Conservation (phyloP, 2,113 vertebrate genomes). For the Hippocampus mohnikei region DNA sequence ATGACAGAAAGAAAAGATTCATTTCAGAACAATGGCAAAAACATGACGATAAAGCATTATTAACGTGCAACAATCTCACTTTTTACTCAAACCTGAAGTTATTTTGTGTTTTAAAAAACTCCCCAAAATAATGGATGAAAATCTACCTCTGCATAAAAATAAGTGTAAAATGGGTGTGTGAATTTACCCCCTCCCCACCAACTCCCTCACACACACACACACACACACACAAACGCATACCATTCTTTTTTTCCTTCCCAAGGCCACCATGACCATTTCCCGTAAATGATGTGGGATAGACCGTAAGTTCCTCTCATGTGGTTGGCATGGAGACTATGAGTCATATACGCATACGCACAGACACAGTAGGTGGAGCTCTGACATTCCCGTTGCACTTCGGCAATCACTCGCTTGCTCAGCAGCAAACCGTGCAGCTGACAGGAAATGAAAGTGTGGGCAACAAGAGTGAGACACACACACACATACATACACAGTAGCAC, state of each 20-base stretch:
- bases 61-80: background rate
- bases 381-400: constrained; percentile 37
- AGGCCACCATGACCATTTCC: constrained; percentile 52
- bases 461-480: background rate
- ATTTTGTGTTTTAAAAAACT: no score
- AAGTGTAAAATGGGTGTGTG: no score
- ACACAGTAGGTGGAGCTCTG: constrained; percentile 29
- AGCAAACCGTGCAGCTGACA: constrained; percentile 4
- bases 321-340: constrained; percentile 56
- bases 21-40: background rate
- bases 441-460: background rate
- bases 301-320: constrained; percentile 10
- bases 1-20: constrained; percentile 10
- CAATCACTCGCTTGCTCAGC: background rate
- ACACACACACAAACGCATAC: background rate
- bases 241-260: constrained; percentile 1
- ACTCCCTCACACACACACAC: background rate
- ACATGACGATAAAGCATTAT: background rate
- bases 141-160: background rate
- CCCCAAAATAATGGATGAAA: background rate
- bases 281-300: constrained; percentile 31
- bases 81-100: background rate
- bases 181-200: background rate
- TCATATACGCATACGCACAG: constrained; percentile 29
- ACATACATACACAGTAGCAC: background rate